Evolutionary conservation across 2,888 invertebrate species (phyloP), one percentile per base, ranked within the genome.

Genomic region (Tachystola acroxantha): DNA sequence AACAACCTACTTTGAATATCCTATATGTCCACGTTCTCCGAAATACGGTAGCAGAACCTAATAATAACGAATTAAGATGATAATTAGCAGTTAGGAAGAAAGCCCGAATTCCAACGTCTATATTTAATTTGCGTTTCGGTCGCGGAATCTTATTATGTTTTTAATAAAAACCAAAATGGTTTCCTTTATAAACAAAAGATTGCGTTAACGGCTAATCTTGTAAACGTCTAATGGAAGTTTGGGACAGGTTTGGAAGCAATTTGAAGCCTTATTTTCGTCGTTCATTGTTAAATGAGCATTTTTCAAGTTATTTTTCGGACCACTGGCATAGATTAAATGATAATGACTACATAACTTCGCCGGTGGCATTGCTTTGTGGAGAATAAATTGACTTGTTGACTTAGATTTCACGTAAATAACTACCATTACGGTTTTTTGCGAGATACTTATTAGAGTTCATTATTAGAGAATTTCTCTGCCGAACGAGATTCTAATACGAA

Each of bases 41-140:
- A 64, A 74, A 55, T 45, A 50, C 72, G 57, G 77, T 75, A 75
- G 75, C 76, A 33, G 40, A 41, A 44, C 57, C 60, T 70, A 59
- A 66, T 72, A 68, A 71, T 53, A 48, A 62, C 46, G 53, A 70
- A 74, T 77, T 76, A 70, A 70, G 53, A 71, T 75, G 66, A 64
- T 76, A 76, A 78, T 77, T 67, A 69, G 60, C 50, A 55, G 44
- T 57, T 53, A 56, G 50, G 49, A 58, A 53, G 52, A 42, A 48
- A 59, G 52, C 49, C 48, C 45, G 54, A 62, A 67, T 67, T 60
- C 59, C 63, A 49, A 50, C 50, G 51, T 52, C 48, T 51, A 48
- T 50, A 59, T 60, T 61, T 57, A 52, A 55, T 52, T 55, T 54
- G 50, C 49, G 45, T 56, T 51, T 50, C 35, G 36, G 27, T 32